A percentile compares a stretch with the other conserved stretches of the same genome.
Evolutionary conservation across 1,140 invertebrate genomes (phyloP).

Genomic region (Mylabris phalerata): DNA sequence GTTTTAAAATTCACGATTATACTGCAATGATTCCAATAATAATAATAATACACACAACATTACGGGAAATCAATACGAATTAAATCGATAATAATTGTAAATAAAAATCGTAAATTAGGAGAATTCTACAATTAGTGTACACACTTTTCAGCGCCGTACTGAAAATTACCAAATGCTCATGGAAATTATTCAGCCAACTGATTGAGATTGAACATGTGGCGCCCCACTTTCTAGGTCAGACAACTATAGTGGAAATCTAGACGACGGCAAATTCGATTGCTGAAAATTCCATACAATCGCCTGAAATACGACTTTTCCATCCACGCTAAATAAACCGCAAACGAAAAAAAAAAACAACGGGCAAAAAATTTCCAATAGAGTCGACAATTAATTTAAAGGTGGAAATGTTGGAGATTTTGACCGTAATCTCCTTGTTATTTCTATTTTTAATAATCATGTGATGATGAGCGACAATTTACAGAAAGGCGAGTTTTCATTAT

Average conservation of each 20-base stretch:
- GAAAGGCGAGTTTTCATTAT: too few relatives aligned
- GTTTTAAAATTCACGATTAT: too few relatives aligned
- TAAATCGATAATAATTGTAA: too few relatives aligned
- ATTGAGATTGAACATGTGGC: slow-evolving; percentile 11
- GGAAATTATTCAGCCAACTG: slow-evolving; percentile 2
- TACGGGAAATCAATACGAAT: too few relatives aligned
- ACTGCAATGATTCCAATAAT: too few relatives aligned
- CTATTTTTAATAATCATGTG: slow-evolving; percentile 16
- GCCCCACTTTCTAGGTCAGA: slow-evolving; percentile 31
- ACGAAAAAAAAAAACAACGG: too few relatives aligned
- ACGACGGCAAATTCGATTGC: neutral
- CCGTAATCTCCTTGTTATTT: neutral
- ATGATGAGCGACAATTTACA: slow-evolving; percentile 7
- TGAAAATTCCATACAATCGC: neutral
- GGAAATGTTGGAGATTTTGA: neutral
- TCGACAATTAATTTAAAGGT: too few relatives aligned
- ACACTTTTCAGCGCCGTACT: slow-evolving; percentile 10
- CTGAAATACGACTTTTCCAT: neutral
- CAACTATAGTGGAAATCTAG: slow-evolving; percentile 15
- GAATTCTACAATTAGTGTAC: too few relatives aligned
- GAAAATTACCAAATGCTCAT: slow-evolving; percentile 7
- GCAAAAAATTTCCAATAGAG: too few relatives aligned
- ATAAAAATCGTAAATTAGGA: too few relatives aligned
- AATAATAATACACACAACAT: too few relatives aligned
- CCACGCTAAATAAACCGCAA: too few relatives aligned